phyloP scores from a whole-genome alignment of 1,140 invertebrate genomes.

The Whitmania pigra region DNA sequence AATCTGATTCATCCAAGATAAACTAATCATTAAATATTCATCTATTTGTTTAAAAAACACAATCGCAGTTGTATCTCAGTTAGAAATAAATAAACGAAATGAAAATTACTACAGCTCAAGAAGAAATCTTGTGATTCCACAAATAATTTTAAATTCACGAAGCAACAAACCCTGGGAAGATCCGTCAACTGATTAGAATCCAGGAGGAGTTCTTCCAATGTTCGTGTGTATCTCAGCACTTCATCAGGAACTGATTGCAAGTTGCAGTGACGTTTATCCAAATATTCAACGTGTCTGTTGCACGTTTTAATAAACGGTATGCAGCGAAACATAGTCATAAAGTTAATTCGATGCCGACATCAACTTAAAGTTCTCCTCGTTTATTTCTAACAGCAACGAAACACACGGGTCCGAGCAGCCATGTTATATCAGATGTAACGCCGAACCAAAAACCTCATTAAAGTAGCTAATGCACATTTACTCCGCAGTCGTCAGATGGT shows the following conservation, averaged over 20 bases:
- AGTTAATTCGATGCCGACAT: background rate
- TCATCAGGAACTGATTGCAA: conserved; percentile 89
- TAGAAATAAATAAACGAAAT: too few species aligned
- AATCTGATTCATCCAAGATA: too few species aligned
- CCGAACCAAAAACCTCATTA: background rate
- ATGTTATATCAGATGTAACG: conserved; percentile 1
- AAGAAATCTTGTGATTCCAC: background rate
- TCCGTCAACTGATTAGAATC: conserved; percentile 96
- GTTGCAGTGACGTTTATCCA: conserved; percentile 96
- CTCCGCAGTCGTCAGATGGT: background rate
- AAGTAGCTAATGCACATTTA: background rate
- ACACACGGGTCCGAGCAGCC: background rate
- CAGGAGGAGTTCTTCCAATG: conserved; percentile 87
- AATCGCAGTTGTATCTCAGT: too few species aligned
- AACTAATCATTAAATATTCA: too few species aligned
- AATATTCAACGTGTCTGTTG: conserved; percentile 96
- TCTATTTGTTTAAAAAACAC: background rate
- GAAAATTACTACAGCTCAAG: too few species aligned
- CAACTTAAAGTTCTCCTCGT: background rate
- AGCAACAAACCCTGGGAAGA: conserved; percentile 70
- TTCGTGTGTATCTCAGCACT: conserved; percentile 85
- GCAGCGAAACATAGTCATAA: conserved; percentile 50
- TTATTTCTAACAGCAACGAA: background rate
- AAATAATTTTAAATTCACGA: background rate
- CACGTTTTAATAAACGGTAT: conserved; percentile 95